Evolutionary conservation across 1,140 invertebrate species (phyloP), one percentile per base, ranked within the genome.

Genomic region (Bursaphelenchus mucronatus): DNA sequence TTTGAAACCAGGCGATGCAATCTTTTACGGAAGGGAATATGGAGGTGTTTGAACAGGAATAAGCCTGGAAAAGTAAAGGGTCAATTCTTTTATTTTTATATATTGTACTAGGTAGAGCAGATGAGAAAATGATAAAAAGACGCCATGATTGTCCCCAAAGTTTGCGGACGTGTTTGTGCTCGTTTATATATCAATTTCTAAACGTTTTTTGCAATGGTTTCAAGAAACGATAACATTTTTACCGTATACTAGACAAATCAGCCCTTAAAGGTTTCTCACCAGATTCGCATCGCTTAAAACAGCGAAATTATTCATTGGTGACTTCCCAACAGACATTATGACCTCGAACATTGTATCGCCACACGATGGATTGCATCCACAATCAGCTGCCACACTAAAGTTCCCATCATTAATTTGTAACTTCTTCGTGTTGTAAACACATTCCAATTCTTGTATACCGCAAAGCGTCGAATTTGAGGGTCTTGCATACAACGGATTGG

Each of bases 81-180:
- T 30, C 30, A 30, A 3, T 30, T 30, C 5, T 30, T 30, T 30
- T 5, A 30, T 3, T 30, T 30, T 30, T 30, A 3, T 30, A 30
- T 30, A 30, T 30, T 30, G 30, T 30, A 30, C 1, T 30, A 30
- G 30, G 30, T 30, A 30, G 30, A 30, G 30, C 2, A 30, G 30
- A 30, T 30, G 30, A 30, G 30, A 30, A 30, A 30, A 30, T 67
- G 5, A 11, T 13, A 8, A 15, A 15, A 44, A 43, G 41, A 8
- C n/a, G n/a, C 64, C 64, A 40, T 44, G 40, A 68, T 68, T 68
- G 13, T 55, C 21, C n/a, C n/a, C n/a, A n/a, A n/a, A n/a, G n/a
- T 30, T 30, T n/a, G 6, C 41, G 30, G 66, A 66, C 7, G 66
- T 41, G 21, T 66, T 68, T 5, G 19, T 40, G 46, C 53, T 15